Percentiles rank a stretch among this genome's conserved stretches.
phyloP scores from a whole-genome alignment of 1,140 invertebrate genomes.

The Geopemphigus sp. region DNA sequence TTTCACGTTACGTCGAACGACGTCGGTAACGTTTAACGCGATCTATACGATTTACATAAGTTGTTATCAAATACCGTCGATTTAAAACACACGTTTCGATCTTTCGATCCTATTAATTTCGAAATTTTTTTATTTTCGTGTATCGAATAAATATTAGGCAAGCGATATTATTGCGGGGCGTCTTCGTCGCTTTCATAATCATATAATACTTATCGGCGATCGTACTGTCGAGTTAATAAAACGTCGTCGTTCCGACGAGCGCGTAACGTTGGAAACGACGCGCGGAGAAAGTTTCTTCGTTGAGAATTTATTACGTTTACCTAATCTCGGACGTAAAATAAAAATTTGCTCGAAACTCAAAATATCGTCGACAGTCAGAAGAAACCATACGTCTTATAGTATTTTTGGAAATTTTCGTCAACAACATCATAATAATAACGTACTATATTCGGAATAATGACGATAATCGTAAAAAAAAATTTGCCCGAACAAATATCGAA shows the following conservation, averaged over 20 bases:
- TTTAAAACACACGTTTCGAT: too few species aligned
- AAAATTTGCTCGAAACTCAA: neutral
- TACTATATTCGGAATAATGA: neutral
- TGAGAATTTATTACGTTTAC: conserved; percentile 11
- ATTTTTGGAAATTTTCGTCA: conserved; percentile 32
- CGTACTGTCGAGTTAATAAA: neutral
- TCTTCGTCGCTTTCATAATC: conserved; percentile 22
- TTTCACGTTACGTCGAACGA: neutral
- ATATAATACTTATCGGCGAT: neutral
- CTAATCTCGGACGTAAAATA: conserved; percentile 7
- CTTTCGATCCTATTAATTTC: neutral
- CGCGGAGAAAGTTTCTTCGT: conserved; percentile 21
- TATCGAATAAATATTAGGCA: neutral
- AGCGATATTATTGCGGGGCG: neutral
- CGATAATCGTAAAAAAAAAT: neutral
- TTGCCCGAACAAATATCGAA: conserved; percentile 11
- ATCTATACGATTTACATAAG: too few species aligned
- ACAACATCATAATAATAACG: neutral
- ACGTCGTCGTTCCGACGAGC: neutral
- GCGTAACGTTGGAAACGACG: neutral
- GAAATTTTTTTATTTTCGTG: neutral
- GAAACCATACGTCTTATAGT: neutral
- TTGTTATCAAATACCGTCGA: too few species aligned
- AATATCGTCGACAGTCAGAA: neutral
- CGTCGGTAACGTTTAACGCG: neutral